A percentile compares a stretch with the other conserved stretches of the same genome.
phyloP scores from a whole-genome alignment of 1,140 invertebrate species.

The Babylonia areolata region DNA sequence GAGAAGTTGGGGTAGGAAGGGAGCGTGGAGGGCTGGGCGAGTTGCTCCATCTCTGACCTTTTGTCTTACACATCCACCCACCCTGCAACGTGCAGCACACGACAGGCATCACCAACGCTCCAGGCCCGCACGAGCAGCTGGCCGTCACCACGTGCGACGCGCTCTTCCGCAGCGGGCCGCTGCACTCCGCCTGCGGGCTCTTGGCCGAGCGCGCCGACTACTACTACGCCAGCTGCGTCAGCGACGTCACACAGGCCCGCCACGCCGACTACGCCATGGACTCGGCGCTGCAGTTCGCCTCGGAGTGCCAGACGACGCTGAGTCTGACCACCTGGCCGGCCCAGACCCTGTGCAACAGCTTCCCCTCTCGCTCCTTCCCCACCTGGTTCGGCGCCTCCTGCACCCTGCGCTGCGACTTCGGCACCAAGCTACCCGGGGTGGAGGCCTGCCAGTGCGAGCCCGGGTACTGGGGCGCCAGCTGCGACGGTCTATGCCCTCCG shows the following conservation, averaged over 20 bases:
- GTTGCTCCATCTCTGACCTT: no score
- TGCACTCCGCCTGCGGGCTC: neutral
- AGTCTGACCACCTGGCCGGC: neutral
- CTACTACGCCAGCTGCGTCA: conserved; percentile 19
- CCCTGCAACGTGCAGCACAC: neutral
- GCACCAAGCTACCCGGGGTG: neutral
- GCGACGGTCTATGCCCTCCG: neutral
- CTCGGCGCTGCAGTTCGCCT: conserved; percentile 4
- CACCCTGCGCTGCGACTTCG: conserved; percentile 9
- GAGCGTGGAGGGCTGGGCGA: no score
- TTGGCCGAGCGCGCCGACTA: neutral
- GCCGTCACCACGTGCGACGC: neutral
- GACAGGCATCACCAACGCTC: neutral
- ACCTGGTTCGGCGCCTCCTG: neutral
- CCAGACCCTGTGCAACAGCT: conserved; percentile 6
- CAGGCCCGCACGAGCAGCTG: neutral
- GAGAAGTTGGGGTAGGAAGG: no score
- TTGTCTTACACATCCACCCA: no score
- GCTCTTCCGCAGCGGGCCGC: neutral
- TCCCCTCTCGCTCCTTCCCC: neutral
- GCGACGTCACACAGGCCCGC: conserved; percentile 4
- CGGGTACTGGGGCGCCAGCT: conserved; percentile 7
- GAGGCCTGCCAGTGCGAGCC: neutral
- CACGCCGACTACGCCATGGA: conserved; percentile 13
- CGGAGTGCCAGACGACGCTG: conserved; percentile 8